Evolutionary conservation across 2,113 vertebrate species (phyloP).

Genomic region (Channa argus): DNA sequence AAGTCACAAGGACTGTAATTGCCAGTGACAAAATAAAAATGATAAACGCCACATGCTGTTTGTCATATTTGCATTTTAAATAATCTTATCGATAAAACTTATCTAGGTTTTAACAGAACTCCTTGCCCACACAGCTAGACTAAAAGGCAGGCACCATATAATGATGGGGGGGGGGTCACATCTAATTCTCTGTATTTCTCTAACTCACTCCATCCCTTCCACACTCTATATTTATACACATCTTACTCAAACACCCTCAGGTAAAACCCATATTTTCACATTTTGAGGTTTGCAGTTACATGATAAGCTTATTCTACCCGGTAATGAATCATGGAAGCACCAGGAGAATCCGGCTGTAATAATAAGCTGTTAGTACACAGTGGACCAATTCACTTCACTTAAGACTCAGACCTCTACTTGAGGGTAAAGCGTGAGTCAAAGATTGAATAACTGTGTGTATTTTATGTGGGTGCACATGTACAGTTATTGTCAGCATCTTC

Average conservation of each 20-base stretch:
- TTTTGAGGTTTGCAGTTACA: slow-evolving; percentile 19
- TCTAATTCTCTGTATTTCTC: not conserved
- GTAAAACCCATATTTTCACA: not conserved
- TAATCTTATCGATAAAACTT: not conserved
- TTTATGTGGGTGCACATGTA: too few relatives aligned
- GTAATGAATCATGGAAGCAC: slow-evolving; percentile 12
- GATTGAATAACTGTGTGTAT: slow-evolving; percentile 1
- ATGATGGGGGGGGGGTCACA: slow-evolving; percentile 1
- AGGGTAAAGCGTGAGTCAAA: not conserved
- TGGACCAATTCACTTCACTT: not conserved
- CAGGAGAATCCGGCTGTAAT: slow-evolving; percentile 1
- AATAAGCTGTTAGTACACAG: not conserved
- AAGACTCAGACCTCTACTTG: not conserved
- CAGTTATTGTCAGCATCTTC: too few relatives aligned
- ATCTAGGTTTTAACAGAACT: not conserved
- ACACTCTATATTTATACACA: slow-evolving; percentile 13
- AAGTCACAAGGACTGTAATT: not conserved
- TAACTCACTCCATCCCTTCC: not conserved
- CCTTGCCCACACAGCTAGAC: not conserved
- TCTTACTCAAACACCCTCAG: slow-evolving; percentile 20
- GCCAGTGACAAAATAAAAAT: not conserved
- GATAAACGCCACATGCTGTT: not conserved
- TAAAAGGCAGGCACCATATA: not conserved
- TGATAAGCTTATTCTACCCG: slow-evolving; percentile 16
- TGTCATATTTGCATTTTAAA: not conserved